Evolutionary conservation across 2,888 invertebrate species (phyloP).

Genomic region (Scrobipalpa atriplicella): DNA sequence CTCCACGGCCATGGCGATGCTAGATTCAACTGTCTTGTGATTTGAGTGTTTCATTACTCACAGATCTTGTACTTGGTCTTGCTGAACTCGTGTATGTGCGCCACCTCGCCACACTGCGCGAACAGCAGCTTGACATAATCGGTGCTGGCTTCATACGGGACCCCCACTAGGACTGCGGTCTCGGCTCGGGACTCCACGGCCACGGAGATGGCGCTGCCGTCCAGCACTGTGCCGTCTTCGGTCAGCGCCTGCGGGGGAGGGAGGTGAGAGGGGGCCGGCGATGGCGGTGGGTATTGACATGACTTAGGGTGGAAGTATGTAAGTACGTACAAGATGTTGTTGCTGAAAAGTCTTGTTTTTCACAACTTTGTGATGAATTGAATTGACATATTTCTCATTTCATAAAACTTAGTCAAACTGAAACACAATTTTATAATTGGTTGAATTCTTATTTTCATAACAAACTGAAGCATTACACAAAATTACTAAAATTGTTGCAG

Average conservation of each 20-base stretch:
- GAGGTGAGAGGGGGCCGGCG: not conserved
- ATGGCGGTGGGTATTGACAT: slow-evolving; percentile 7
- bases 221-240: slow-evolving; percentile 66
- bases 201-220: slow-evolving; percentile 65
- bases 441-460: too few relatives aligned
- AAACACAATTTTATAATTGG: too few relatives aligned
- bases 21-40: not conserved
- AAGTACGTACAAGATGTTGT: not conserved
- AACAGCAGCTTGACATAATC: slow-evolving; percentile 74
- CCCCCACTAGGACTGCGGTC: slow-evolving; percentile 77
- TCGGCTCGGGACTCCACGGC: slow-evolving; percentile 74
- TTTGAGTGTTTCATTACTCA: slow-evolving; percentile 53
- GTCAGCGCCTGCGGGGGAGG: slow-evolving; percentile 60
- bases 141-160: slow-evolving; percentile 74
- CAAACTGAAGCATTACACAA: too few relatives aligned
- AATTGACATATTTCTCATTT: too few relatives aligned
- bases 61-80: slow-evolving; percentile 80
- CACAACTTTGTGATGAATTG: too few relatives aligned
- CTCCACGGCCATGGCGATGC: too few relatives aligned
- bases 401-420: too few relatives aligned
- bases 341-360: too few relatives aligned
- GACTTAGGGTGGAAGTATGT: not conserved
- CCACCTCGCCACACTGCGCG: slow-evolving; percentile 72
- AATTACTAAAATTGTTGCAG: too few relatives aligned
- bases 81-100: slow-evolving; percentile 81